phyloP scores from a whole-genome alignment of 2,797 vertebrate species.

The Lutra lutra region DNA sequence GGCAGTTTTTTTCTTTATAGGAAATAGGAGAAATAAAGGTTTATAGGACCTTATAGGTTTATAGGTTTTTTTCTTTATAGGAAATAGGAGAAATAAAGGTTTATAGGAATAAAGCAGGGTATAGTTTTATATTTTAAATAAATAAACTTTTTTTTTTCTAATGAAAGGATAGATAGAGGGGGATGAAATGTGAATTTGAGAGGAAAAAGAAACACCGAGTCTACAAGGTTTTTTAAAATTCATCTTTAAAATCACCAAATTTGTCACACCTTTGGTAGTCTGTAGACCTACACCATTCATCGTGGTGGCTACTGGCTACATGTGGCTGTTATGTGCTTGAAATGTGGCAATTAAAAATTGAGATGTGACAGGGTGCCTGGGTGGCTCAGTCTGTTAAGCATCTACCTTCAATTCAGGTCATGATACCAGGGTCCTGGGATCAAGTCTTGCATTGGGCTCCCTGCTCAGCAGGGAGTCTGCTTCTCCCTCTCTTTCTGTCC shows the following conservation, averaged over 20 bases:
- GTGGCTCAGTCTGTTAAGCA: background rate
- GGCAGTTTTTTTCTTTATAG: background rate
- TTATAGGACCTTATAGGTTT: background rate
- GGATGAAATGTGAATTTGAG: background rate
- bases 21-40: background rate
- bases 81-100: background rate
- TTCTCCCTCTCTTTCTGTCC: background rate
- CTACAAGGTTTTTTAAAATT: background rate
- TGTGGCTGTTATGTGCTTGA: background rate
- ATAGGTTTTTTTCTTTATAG: background rate
- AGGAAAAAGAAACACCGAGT: background rate
- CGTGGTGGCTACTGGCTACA: background rate
- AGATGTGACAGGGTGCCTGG: background rate
- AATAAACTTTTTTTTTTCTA: background rate
- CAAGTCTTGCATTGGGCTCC: rapidly evolving
- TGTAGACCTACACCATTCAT: rapidly evolving
- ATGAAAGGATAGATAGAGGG: background rate
- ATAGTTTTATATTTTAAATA: background rate
- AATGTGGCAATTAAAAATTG: background rate
- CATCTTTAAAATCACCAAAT: background rate
- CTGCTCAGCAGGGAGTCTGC: too few species aligned
- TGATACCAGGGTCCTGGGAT: background rate
- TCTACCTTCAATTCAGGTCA: background rate
- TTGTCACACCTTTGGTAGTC: background rate
- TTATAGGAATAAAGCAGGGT: background rate